Conservation (phyloP, 2,888 invertebrate genomes). For the Apodemia duryi region DNA sequence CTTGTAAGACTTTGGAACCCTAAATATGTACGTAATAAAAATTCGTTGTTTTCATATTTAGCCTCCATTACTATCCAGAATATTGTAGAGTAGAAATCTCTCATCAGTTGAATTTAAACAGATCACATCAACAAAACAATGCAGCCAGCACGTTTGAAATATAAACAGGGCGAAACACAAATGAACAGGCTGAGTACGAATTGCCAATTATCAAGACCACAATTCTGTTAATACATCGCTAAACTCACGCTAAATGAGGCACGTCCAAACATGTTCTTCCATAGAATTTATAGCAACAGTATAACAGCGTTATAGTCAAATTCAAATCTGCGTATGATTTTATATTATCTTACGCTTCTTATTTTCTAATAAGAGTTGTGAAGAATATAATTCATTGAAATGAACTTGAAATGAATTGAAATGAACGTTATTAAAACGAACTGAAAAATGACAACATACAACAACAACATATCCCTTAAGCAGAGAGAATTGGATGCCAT, state of each 20-base stretch:
- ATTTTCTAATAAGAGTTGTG: too few relatives aligned
- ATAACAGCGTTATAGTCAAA: not conserved
- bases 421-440: too few relatives aligned
- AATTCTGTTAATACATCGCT: conserved; percentile 14
- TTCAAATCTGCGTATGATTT: not conserved
- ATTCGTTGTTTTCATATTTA: too few relatives aligned
- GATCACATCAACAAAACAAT: not conserved
- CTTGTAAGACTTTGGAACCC: too few relatives aligned
- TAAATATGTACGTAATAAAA: too few relatives aligned
- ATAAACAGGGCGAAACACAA: conserved; percentile 3
- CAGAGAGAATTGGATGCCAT: too few relatives aligned
- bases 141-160: conserved; percentile 2
- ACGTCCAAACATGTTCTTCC: conserved; percentile 10
- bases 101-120: not conserved
- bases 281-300: not conserved
- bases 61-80: too few relatives aligned
- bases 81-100: not conserved
- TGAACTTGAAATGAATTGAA: too few relatives aligned
- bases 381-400: too few relatives aligned
- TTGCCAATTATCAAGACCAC: conserved; percentile 10
- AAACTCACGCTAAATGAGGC: conserved; percentile 11
- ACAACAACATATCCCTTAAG: too few relatives aligned
- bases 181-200: conserved; percentile 6
- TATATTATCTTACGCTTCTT: too few relatives aligned
- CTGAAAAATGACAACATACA: too few relatives aligned